phyloP scores from a whole-genome alignment of 2,797 vertebrate species.

The Gallinago solitaria region DNA sequence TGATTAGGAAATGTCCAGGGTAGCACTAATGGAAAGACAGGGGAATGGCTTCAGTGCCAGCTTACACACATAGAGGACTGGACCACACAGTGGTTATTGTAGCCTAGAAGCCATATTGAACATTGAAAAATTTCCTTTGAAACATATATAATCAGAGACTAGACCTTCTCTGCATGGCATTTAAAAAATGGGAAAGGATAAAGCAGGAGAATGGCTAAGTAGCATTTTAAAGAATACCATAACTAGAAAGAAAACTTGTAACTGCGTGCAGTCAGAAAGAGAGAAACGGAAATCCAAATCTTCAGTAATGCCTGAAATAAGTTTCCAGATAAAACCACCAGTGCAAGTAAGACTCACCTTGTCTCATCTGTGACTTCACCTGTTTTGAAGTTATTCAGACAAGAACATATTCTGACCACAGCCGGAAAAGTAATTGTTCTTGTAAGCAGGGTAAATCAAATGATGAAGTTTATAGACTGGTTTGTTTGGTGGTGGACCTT shows the following conservation, averaged over 20 bases:
- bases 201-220: neutral
- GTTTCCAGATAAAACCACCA: neutral
- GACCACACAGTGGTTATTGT: neutral
- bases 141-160: neutral
- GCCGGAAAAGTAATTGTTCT: neutral
- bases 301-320: neutral
- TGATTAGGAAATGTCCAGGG: neutral
- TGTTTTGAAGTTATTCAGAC: neutral
- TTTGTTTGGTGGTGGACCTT: neutral
- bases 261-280: neutral
- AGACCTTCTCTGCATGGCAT: neutral
- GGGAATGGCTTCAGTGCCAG: neutral
- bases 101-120: neutral
- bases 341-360: neutral
- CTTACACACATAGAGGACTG: neutral
- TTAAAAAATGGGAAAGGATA: neutral
- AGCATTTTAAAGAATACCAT: neutral
- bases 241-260: neutral
- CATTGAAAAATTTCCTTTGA: neutral
- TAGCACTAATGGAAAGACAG: neutral
- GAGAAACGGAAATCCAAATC: neutral
- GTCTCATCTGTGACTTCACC: neutral
- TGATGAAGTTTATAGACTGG: fast-evolving
- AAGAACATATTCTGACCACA: neutral
- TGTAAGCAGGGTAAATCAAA: neutral